Evolutionary conservation across 2,888 invertebrate species (phyloP).

Genomic region (Ichneumoninae sp.): DNA sequence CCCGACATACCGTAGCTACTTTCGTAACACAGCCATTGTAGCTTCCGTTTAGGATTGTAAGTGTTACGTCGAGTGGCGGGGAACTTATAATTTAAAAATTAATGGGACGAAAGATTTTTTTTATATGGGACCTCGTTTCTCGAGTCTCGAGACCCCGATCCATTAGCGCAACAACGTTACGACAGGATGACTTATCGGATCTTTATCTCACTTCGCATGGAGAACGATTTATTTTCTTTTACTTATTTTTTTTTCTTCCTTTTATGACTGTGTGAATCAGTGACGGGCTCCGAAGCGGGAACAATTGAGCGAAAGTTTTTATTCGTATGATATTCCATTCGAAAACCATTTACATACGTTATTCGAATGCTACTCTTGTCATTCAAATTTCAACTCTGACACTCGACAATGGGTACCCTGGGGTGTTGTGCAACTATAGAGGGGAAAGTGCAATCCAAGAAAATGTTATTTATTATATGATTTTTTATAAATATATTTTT

Average conservation of each 20-base stretch:
- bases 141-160: neutral
- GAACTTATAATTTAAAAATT: conserved; percentile 38
- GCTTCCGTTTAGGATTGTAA: neutral
- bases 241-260: neutral
- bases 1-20: neutral
- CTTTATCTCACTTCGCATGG: neutral
- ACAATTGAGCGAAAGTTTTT: neutral
- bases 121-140: conserved; percentile 16
- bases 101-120: conserved; percentile 20
- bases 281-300: neutral
- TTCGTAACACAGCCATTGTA: neutral
- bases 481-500: too few relatives aligned
- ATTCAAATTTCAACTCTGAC: too few relatives aligned
- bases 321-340: too few relatives aligned
- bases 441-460: too few relatives aligned
- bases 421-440: too few relatives aligned
- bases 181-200: conserved; percentile 13
- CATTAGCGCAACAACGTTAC: neutral
- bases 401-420: too few relatives aligned
- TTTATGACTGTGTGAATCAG: neutral
- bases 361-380: too few relatives aligned
- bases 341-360: too few relatives aligned
- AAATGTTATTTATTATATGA: too few relatives aligned
- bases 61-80: conserved; percentile 27
- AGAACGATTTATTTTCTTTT: neutral